Evolutionary conservation across 2,888 invertebrate genomes (phyloP).

Genomic region (Phragmatobia fuliginosa): DNA sequence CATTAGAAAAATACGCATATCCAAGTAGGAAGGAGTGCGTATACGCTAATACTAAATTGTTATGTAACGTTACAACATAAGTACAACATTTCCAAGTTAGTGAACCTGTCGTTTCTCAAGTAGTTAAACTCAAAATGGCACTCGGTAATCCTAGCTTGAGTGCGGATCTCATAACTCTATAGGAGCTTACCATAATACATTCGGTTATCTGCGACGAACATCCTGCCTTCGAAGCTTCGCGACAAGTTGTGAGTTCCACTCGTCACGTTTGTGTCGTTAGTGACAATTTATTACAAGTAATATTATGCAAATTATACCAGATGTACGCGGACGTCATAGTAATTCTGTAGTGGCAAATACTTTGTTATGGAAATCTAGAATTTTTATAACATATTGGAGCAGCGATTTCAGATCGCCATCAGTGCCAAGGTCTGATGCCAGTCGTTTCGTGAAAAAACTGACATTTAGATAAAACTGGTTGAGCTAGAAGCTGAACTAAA

Average conservation of each 20-base stretch:
- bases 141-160: conserved; percentile 58
- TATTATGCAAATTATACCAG: conserved; percentile 66
- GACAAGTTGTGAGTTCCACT: conserved; percentile 59
- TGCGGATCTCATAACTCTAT: conserved; percentile 66
- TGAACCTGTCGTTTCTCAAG: conserved; percentile 35
- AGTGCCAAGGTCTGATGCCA: too few species aligned
- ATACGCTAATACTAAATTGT: not conserved
- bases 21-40: not conserved
- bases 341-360: conserved; percentile 43
- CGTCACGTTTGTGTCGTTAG: conserved; percentile 76
- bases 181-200: conserved; percentile 71
- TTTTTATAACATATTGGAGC: not conserved
- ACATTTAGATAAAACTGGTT: too few species aligned
- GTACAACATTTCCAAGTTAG: conserved; percentile 12
- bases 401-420: not conserved
- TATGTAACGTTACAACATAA: not conserved
- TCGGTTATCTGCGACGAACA: conserved; percentile 68
- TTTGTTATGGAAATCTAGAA: not conserved
- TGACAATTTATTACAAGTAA: conserved; percentile 72
- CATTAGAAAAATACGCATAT: too few species aligned
- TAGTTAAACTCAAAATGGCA: conserved; percentile 37
- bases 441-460: too few species aligned
- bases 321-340: conserved; percentile 59
- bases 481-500: too few species aligned
- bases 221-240: conserved; percentile 45